A percentile compares a stretch with the other conserved stretches of the same genome.
Evolutionary conservation across 2,797 vertebrate species (phyloP).

Genomic region (Meda fulgida): DNA sequence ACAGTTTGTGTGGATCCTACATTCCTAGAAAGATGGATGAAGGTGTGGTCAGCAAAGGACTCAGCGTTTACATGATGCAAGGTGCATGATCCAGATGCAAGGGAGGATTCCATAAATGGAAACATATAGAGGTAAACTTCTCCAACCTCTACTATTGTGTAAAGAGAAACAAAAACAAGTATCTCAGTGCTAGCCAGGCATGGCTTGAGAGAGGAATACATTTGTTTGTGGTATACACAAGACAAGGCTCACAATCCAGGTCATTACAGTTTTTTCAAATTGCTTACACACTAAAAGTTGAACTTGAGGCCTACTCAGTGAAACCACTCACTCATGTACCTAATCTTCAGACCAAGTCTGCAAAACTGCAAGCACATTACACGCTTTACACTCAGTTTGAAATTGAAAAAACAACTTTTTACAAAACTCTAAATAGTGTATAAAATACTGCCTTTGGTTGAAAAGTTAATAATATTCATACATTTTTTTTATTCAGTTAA

Average conservation of each 20-base stretch:
- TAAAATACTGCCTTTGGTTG: neutral
- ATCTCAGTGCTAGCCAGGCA: constrained; percentile 19
- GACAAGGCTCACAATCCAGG: too few species aligned
- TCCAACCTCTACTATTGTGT: constrained; percentile 2
- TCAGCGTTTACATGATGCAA: constrained; percentile 48
- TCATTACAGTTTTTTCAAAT: too few species aligned
- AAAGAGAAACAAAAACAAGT: neutral
- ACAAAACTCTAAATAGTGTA: neutral
- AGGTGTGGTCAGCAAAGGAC: constrained; percentile 27
- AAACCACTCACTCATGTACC: too few species aligned
- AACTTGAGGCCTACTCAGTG: too few species aligned
- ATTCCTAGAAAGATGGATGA: constrained; percentile 50
- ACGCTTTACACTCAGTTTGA: too few species aligned
- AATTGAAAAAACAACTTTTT: too few species aligned
- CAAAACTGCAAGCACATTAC: too few species aligned
- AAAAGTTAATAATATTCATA: neutral
- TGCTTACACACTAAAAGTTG: too few species aligned
- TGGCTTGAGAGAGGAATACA: constrained; percentile 8
- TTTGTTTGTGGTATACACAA: too few species aligned
- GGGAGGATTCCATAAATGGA: constrained; percentile 55
- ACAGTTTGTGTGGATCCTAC: neutral
- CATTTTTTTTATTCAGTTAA: neutral
- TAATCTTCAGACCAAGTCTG: too few species aligned
- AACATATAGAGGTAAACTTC: constrained; percentile 35
- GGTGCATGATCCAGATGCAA: constrained; percentile 12